A percentile compares a stretch with the other conserved stretches of the same genome.
These are phyloP conservation scores for Sebastes vulpes DNA, from an alignment of 2,797 vertebrate genomes.

Conservation along the genomic window DNA sequence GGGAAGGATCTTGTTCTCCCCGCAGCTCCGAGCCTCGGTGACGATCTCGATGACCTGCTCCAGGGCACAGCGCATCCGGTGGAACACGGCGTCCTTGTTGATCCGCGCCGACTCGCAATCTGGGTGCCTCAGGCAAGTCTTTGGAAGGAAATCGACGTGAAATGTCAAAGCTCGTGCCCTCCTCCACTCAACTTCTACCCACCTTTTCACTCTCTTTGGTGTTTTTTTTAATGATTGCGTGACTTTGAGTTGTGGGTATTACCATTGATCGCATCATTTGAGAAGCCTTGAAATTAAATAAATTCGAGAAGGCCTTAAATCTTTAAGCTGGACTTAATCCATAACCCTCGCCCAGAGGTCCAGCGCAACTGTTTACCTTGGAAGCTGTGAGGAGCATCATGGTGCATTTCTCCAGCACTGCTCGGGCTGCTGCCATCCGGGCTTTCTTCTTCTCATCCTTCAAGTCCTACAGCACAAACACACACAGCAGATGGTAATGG, in stretches of 20 bases:
- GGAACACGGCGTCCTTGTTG: slow-evolving; percentile 97
- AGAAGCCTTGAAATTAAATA: slow-evolving; percentile 11
- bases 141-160: slow-evolving; percentile 59
- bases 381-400: slow-evolving; percentile 99
- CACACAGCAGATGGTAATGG: slow-evolving; percentile 36
- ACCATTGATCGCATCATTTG: neutral
- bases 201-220: neutral
- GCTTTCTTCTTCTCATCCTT: slow-evolving; percentile 99
- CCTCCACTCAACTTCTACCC: neutral
- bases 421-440: slow-evolving; percentile 95
- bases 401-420: slow-evolving; percentile 98
- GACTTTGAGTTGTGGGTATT: neutral
- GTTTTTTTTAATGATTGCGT: neutral
- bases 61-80: slow-evolving; percentile 95
- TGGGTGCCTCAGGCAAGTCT: slow-evolving; percentile 98
- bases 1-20: slow-evolving; percentile 88
- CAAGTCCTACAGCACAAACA: slow-evolving; percentile 88
- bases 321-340: slow-evolving; percentile 8
- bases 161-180: slow-evolving; percentile 54
- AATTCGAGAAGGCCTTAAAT: slow-evolving; percentile 7
- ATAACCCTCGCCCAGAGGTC: slow-evolving; percentile 5
- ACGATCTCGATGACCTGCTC: slow-evolving; percentile 98
- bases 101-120: slow-evolving; percentile 96
- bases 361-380: slow-evolving; percentile 87
- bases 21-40: slow-evolving; percentile 90